Base-by-base conservation (phyloP, 2,113 vertebrate genomes). In the Archilochus colubris region DNA sequence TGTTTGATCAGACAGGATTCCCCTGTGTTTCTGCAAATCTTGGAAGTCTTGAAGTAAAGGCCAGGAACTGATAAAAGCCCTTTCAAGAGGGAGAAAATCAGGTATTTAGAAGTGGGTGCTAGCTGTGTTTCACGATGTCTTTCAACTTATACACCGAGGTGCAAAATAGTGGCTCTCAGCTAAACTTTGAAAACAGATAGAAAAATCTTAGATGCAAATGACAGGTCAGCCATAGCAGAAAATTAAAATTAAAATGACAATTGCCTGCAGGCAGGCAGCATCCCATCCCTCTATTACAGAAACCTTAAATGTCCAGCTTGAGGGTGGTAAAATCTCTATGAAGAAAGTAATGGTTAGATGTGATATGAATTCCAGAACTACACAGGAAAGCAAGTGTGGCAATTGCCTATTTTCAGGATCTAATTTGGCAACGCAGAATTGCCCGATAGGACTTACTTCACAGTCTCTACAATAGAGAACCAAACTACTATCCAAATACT, bases 331-430 rank as follows among this genome's bases (percentile, higher is more conserved):
- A 38, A 55, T 30, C 38, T 55, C 27, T 12, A 23, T 17, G 8
- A 33, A n/a, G 33, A 30, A 72, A 79, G 33, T 1, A 1, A 43
- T 5, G 30, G 33, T 15, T 3, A 0, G 20, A 8, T 53, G 36
- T 31, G 53, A 23, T 20, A 57, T 6, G 12, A 15, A 27, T 13
- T 62, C 27, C 63, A 57, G 50, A 57, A 19, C 18, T 11, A 13
- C 43, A 24, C 1, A 5, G 50, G 33, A 80, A 20, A 57, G 50
- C 19, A 38, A 73, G 50, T 17, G 30, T 8, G 24, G 58, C 2
- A 5, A 16, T 17, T 10, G 8, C 40, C 50, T 57, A 23, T 58
- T 50, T 30, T 33, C 58, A 63, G 58, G 28, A 27, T 54, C 14
- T 43, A 21, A 33, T 33, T 20, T 30, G 43, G 30, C 3, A 1